Percentiles rank a stretch among this genome's conserved stretches.
Conservation (phyloP, 2,113 vertebrate genomes). For the Sigmodon hispidus region DNA sequence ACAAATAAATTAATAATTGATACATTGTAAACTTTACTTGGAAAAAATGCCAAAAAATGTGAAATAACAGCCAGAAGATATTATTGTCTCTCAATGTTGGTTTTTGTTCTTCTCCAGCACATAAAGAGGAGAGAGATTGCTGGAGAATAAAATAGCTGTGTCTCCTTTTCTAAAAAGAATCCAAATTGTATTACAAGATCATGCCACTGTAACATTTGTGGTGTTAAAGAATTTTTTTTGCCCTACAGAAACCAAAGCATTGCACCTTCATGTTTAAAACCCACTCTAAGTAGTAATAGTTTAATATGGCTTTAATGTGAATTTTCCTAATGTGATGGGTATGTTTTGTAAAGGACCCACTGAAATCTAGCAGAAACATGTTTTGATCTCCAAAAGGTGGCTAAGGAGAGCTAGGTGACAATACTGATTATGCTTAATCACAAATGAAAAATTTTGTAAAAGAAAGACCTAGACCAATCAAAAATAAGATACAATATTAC, state of each 20-base stretch:
- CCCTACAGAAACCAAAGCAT: neutral
- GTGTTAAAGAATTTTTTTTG: neutral
- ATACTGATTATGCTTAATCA: neutral
- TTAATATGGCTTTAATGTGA: neutral
- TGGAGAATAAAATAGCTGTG: neutral
- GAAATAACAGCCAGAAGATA: neutral
- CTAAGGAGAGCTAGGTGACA: no score
- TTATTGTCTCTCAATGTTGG: neutral
- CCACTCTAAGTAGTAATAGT: neutral
- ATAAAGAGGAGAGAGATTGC: neutral
- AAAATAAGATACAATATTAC: neutral
- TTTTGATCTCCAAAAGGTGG: neutral
- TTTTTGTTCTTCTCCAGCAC: neutral
- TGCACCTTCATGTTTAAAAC: neutral
- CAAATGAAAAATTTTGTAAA: neutral
- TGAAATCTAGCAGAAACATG: neutral
- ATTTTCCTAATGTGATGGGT: neutral
- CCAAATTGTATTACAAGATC: neutral
- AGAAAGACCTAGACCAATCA: neutral
- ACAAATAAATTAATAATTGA: neutral
- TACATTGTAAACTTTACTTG: neutral
- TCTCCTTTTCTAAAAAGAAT: constrained; percentile 17
- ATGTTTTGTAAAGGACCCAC: neutral
- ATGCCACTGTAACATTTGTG: neutral
- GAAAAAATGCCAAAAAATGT: neutral